These are phyloP conservation scores for Ips typographus DNA, from an alignment of 1,140 invertebrate species.

Conservation along the genomic window DNA sequence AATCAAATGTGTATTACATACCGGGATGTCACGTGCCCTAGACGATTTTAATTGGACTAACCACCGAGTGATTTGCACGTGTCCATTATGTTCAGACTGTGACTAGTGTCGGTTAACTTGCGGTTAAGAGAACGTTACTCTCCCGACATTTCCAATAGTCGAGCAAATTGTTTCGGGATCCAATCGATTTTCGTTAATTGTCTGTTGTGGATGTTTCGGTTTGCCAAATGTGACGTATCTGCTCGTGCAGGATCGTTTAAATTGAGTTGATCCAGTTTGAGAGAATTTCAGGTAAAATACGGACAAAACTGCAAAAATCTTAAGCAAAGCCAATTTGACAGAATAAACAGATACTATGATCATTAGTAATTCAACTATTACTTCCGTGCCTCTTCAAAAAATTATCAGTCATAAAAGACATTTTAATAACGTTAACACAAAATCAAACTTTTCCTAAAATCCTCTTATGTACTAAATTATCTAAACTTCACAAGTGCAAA, in stretches of 20 bases:
- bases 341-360: no score
- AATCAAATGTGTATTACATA: no score
- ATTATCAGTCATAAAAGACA: neutral
- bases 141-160: neutral
- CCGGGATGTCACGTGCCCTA: neutral
- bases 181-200: neutral
- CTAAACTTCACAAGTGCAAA: no score
- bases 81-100: conserved; percentile 1
- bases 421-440: conserved; percentile 1
- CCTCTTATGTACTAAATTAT: no score
- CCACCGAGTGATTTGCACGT: conserved; percentile 11
- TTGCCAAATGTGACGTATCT: no score
- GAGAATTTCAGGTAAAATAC: no score
- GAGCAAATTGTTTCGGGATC: neutral
- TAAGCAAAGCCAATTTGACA: no score
- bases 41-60: neutral
- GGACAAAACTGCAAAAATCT: no score
- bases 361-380: no score
- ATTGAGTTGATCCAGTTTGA: no score
- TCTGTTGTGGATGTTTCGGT: neutral
- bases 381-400: neutral
- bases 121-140: neutral
- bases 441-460: neutral
- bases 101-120: conserved; percentile 6
- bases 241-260: no score